These are phyloP conservation scores for Petrophora chlorosata DNA, from an alignment of 2,888 invertebrate species.

Conservation along the genomic window DNA sequence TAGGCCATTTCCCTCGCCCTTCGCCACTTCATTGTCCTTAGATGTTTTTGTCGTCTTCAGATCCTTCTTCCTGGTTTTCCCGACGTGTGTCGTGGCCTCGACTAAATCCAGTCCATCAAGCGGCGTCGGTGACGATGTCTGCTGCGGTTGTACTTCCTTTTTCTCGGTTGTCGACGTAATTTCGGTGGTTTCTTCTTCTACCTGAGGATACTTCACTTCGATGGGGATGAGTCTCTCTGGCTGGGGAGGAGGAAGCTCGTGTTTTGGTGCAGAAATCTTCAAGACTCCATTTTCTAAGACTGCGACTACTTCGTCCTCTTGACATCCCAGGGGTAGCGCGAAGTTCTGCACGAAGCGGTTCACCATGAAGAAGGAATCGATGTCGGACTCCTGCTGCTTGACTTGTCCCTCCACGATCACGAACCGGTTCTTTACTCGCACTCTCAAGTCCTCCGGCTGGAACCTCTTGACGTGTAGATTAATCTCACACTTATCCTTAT, in stretches of 20 bases:
- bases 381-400: constrained; percentile 54
- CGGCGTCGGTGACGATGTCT: constrained; percentile 44
- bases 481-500: constrained; percentile 61
- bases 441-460: constrained; percentile 68
- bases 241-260: constrained; percentile 69
- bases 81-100: constrained; percentile 70
- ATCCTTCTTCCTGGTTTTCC: constrained; percentile 78
- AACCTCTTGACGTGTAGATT: constrained; percentile 66
- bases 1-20: constrained; percentile 65
- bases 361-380: constrained; percentile 60
- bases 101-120: constrained; percentile 59
- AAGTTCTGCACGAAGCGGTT: constrained; percentile 75
- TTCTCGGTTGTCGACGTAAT: constrained; percentile 38
- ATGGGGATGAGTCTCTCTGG: constrained; percentile 72
- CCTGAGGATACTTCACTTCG: constrained; percentile 52
- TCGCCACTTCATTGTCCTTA: constrained; percentile 74
- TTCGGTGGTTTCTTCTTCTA: constrained; percentile 36
- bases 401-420: constrained; percentile 71
- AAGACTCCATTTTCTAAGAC: constrained; percentile 66
- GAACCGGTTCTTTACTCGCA: constrained; percentile 72
- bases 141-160: constrained; percentile 38
- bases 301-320: constrained; percentile 71
- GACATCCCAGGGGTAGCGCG: constrained; percentile 65
- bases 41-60: constrained; percentile 65
- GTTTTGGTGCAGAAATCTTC: constrained; percentile 66